Evolutionary conservation across 2,113 vertebrate genomes (phyloP), one percentile per base, ranked within the genome.

Genomic region (Bostrychus sinensis): DNA sequence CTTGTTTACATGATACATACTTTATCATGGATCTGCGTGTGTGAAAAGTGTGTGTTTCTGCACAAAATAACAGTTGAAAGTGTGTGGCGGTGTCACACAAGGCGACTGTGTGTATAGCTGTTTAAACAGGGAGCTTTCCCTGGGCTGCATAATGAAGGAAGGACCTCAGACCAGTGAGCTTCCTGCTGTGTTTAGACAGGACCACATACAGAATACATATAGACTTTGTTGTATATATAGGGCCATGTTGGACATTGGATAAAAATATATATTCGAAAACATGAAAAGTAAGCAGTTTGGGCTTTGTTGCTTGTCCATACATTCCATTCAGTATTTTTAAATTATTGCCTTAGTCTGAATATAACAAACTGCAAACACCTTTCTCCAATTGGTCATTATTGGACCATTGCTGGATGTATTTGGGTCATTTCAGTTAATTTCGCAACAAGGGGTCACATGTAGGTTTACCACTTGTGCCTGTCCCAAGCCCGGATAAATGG

Each of bases 61-160:
- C 25, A 51, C 25, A 51, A 14, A 51, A n/a, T 9, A 7, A 14
- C 25, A 28, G 48, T 51, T 14, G 42, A 45, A 48, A 48, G 22
- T 22, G 25, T 48, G 45, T 25, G 56, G 36, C 39, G 16, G 26
- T 46, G 57, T 70, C 74, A 77, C 77, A 84, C 60, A 56, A 81
- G 76, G 65, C 45, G 39, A 77, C 71, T 66, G 14, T 82, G 78
- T 68, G 6, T 73, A 85, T 80, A 68, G 78, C 81, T 87, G 77
- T 88, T 88, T 85, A 89, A 89, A 86, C 86, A 84, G 76, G 81
- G 85, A 81, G 74, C 86, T 89, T 74, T n/a, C n/a, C n/a, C n/a
- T n/a, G n/a, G n/a, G n/a, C 75, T 76, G 78, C 74, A 82, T 65
- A 85, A 67, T 48, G 45, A 48, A 48, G 22, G 22, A 48, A 48